Base-by-base conservation (phyloP, 2,113 vertebrate species). In the Poeciliopsis prolifica region DNA sequence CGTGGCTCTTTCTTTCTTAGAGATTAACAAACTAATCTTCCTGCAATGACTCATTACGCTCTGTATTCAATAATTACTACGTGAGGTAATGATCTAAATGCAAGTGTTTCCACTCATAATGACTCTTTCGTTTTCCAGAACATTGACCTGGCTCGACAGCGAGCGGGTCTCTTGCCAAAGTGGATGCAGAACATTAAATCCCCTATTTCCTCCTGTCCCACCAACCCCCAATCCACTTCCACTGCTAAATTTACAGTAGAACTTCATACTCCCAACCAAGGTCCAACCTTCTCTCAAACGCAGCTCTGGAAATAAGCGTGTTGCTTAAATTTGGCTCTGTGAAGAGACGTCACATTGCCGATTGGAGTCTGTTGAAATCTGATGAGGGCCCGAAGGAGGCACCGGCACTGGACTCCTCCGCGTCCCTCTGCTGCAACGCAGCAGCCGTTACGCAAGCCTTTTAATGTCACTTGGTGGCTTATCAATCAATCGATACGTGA, bases 401-500 rank as follows among this genome's bases (percentile, higher is more conserved):
- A 17, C 63, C 19, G 70, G 78, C 22, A 69, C 82, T 71, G 44
- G 65, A 29, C 68, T 77, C 61, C 70, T 75, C 65, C 68, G 28
- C 75, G 70, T 72, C 40, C 58, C 48, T 78, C 69, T 67, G 31
- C 72, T 83, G 76, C 77, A 87, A 78, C 86, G 68, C 81, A 84
- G 87, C 84, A 80, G 75, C 87, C 87, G 88, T 92, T 93, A 89
- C 84, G 87, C 87, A 86, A 88, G 87, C 90, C 87, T 80, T 84
- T 86, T 91, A 93, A 93, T 92, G 88, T 91, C 87, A 88, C 82
- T 91, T 93, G 92, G 92, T 93, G 89, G 91, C 89, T 91, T 93
- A 88, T 93, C 88, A 88, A 85, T 87, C 87, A 89, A 92, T 90
- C 87, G 80, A 91, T 90, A 85, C 87, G 89, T 77, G 87, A 80